phyloP scores from a whole-genome alignment of 2,113 vertebrate genomes.

The Cinclus cinclus region DNA sequence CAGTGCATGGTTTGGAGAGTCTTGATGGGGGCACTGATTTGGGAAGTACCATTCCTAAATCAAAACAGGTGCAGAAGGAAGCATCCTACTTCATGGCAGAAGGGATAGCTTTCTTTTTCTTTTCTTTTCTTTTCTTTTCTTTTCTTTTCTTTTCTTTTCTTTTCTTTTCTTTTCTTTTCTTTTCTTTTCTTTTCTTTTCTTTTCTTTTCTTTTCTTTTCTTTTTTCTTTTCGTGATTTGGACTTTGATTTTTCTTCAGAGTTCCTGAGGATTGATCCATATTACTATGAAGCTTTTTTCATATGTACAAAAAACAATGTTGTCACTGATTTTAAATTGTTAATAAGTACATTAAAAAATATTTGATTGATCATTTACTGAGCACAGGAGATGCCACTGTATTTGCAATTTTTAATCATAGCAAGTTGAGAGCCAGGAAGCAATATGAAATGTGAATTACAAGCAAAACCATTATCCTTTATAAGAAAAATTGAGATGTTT shows the following conservation, averaged over 20 bases:
- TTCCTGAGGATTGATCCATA: background rate
- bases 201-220: background rate
- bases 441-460: background rate
- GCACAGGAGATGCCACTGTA: background rate
- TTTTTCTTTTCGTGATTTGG: background rate
- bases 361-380: background rate
- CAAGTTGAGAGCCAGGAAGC: background rate
- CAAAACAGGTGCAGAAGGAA: too few species aligned
- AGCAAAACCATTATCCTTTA: background rate
- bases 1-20: background rate
- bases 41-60: background rate
- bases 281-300: background rate
- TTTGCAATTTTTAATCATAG: background rate
- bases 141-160: background rate
- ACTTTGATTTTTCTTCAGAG: background rate
- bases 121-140: too few species aligned
- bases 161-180: background rate
- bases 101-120: accelerated
- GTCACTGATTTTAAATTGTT: background rate
- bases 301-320: background rate
- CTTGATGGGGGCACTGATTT: background rate
- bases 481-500: background rate
- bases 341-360: background rate
- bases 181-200: background rate
- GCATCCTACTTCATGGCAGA: background rate